Conservation (phyloP, 2,888 invertebrate genomes). For the Drosophila ochracea region DNA sequence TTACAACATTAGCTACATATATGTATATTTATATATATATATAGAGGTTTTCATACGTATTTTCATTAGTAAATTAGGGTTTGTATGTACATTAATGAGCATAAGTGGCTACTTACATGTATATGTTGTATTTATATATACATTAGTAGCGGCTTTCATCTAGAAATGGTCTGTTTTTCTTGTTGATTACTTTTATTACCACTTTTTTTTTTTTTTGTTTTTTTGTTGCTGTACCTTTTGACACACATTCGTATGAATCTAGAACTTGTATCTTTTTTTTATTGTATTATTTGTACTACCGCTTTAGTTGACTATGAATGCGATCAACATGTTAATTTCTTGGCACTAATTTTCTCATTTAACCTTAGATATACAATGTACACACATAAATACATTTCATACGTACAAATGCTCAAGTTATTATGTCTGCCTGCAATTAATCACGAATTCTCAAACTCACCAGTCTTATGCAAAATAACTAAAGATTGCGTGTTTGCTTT, state of each 20-base stretch:
- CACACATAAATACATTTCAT: not conserved
- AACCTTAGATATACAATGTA: not conserved
- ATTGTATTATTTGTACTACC: constrained; percentile 30
- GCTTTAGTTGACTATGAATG: constrained; percentile 30
- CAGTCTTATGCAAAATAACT: constrained; percentile 7
- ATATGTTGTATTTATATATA: not conserved
- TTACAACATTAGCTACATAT: not conserved
- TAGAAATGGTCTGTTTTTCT: constrained; percentile 6
- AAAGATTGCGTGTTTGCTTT: constrained; percentile 28
- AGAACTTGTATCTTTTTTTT: constrained; percentile 26
- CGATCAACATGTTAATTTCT: constrained; percentile 14
- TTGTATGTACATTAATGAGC: not conserved
- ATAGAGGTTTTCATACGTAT: not conserved
- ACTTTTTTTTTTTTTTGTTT: constrained; percentile 1
- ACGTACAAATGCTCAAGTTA: constrained; percentile 1
- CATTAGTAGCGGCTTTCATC: not conserved
- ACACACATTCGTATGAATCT: constrained; percentile 20
- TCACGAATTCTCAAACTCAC: constrained; percentile 2
- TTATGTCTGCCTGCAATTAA: constrained; percentile 9
- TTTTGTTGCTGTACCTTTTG: not conserved
- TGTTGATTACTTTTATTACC: constrained; percentile 10
- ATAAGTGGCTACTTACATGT: not conserved
- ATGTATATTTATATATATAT: not conserved
- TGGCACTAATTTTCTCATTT: constrained; percentile 1
- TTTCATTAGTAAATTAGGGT: not conserved